These are phyloP conservation scores for Microplitis manilae DNA, from an alignment of 2,888 invertebrate species.

Conservation along the genomic window DNA sequence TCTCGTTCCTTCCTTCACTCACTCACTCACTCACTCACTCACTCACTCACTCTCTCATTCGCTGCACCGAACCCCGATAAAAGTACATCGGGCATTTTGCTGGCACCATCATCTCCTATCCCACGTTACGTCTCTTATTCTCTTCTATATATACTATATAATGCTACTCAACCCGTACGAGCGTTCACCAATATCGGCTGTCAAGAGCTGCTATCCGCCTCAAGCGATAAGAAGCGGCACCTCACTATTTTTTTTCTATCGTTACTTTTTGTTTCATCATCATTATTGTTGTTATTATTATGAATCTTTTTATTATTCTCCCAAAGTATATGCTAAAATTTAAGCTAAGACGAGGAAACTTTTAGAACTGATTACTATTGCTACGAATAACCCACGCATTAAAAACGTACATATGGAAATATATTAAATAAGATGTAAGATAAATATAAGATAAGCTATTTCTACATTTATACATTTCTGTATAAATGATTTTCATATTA, in stretches of 20 bases:
- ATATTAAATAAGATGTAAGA: neutral
- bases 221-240: conserved; percentile 41
- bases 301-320: neutral
- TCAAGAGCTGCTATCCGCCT: conserved; percentile 39
- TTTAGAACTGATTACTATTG: neutral
- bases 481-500: neutral
- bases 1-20: neutral
- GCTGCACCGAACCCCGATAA: conserved; percentile 45
- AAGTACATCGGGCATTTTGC: conserved; percentile 50
- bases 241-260: neutral
- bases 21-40: conserved; percentile 1
- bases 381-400: conserved; percentile 1
- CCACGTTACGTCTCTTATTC: conserved; percentile 26
- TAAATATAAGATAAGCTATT: neutral
- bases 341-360: neutral
- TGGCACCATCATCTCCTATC: conserved; percentile 41
- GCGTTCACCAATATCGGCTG: conserved; percentile 47
- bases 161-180: conserved; percentile 43
- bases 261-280: neutral
- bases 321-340: neutral
- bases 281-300: neutral
- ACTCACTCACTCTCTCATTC: neutral
- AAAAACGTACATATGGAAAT: neutral
- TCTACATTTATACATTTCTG: neutral
- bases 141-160: conserved; percentile 26